Conservation (phyloP, 1,140 invertebrate species). For the Zaprionus davidi region DNA sequence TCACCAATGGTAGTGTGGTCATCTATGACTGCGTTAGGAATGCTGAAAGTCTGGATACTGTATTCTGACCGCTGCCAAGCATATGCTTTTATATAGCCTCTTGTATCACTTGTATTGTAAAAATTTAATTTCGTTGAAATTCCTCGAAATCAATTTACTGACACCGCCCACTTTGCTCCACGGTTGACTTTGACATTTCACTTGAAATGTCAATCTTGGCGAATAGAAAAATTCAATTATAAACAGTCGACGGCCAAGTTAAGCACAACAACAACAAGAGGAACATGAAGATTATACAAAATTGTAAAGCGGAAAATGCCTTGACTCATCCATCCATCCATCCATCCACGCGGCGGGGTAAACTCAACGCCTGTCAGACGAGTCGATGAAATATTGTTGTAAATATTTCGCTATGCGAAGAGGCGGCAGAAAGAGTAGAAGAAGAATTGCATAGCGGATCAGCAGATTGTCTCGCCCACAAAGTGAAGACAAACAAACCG, state of each 20-base stretch:
- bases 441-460: background rate
- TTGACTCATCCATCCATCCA: conserved; percentile 30
- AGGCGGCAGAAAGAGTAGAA: background rate
- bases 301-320: conserved; percentile 9
- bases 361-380: conserved; percentile 47
- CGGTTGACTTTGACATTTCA: conserved; percentile 27
- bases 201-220: conserved; percentile 45
- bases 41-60: too few relatives aligned
- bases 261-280: conserved; percentile 11
- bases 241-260: conserved; percentile 14
- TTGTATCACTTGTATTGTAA: background rate
- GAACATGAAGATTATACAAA: conserved; percentile 1
- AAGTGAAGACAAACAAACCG: conserved; percentile 5
- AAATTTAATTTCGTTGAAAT: conserved; percentile 22
- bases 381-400: conserved; percentile 51
- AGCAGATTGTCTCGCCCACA: conserved; percentile 7
- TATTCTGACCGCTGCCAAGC: too few relatives aligned
- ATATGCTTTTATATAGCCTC: too few relatives aligned
- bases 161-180: background rate
- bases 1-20: too few relatives aligned
- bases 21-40: too few relatives aligned
- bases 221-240: conserved; percentile 48
- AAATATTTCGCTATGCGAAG: conserved; percentile 18
- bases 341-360: background rate
- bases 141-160: conserved; percentile 36